phyloP scores from a whole-genome alignment of 1,140 invertebrate genomes.

The Brachionus sp. region DNA sequence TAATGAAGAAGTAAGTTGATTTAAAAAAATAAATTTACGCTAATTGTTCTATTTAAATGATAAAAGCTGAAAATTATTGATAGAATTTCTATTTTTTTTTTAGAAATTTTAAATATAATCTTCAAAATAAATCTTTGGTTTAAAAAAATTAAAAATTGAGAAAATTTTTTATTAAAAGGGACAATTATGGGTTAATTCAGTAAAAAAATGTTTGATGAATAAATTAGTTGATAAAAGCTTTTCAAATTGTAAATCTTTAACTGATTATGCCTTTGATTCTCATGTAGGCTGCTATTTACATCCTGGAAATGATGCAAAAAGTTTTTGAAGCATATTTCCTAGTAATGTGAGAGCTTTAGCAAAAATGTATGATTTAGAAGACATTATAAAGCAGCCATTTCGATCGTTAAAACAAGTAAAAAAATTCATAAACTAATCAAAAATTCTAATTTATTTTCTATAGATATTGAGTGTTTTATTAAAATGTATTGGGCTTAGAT shows the following conservation, averaged over 20 bases:
- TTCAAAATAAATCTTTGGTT: no score
- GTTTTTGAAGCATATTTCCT: neutral
- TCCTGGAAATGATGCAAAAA: neutral
- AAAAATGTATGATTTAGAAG: neutral
- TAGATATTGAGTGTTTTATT: neutral
- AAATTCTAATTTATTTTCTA: neutral
- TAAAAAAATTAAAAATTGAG: no score
- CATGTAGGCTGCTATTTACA: constrained; percentile 13
- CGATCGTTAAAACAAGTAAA: constrained; percentile 24
- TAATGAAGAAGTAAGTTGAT: neutral
- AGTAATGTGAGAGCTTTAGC: neutral
- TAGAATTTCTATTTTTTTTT: no score
- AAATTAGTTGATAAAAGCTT: neutral
- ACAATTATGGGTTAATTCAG: constrained; percentile 19
- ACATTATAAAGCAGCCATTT: neutral
- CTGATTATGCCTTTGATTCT: constrained; percentile 22
- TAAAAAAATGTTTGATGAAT: constrained; percentile 33
- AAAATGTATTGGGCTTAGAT: neutral
- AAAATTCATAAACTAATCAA: no score
- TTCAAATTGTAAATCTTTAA: neutral
- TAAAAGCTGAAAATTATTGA: no score
- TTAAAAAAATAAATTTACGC: neutral
- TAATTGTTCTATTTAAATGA: no score
- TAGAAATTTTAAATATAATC: no score
- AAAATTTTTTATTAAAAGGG: no score